phyloP scores from a whole-genome alignment of 2,113 vertebrate genomes.

The Butorides virescens region DNA sequence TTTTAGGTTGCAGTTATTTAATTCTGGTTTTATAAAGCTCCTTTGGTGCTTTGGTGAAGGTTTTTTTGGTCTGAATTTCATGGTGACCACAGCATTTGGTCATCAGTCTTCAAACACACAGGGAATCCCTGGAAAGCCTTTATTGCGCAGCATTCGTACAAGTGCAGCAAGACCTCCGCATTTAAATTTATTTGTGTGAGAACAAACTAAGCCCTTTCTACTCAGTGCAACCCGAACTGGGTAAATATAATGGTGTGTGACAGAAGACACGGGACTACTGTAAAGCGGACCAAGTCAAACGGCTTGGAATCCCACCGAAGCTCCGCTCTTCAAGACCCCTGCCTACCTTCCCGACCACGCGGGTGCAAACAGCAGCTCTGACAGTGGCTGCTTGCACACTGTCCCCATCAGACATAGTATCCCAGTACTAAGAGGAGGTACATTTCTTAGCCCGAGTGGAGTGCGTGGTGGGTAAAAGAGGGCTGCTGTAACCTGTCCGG shows the following conservation, averaged over 20 bases:
- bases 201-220: neutral
- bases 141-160: neutral
- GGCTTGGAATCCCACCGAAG: neutral
- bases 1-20: neutral
- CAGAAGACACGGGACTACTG: neutral
- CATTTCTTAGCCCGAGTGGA: neutral
- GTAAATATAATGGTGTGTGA: neutral
- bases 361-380: neutral
- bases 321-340: neutral
- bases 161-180: neutral
- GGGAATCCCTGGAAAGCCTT: neutral
- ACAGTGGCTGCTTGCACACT: neutral
- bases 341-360: neutral
- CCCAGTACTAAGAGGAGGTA: neutral
- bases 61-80: neutral
- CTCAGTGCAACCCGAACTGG: neutral
- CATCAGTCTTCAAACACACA: neutral
- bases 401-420: neutral
- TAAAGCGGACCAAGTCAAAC: neutral
- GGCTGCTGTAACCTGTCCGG: neutral
- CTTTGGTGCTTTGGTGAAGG: neutral
- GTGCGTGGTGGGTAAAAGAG: neutral
- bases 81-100: neutral
- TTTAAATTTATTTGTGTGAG: neutral
- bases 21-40: neutral